phyloP scores from a whole-genome alignment of 2,888 invertebrate species.

The Drosophila flavopinicola region DNA sequence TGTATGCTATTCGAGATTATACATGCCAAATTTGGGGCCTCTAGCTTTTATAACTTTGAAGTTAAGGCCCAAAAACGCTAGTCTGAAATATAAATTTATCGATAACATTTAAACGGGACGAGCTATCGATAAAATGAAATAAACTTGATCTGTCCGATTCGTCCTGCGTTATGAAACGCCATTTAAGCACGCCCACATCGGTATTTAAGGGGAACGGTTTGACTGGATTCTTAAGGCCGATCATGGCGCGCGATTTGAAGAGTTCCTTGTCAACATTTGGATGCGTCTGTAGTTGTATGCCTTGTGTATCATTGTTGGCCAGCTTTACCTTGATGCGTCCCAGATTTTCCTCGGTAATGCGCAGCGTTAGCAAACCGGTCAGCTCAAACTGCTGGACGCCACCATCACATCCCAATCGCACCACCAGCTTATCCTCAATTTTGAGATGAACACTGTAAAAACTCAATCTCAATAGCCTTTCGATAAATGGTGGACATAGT shows the following conservation, averaged over 20 bases:
- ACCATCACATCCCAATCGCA: slow-evolving; percentile 97
- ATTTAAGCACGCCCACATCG: slow-evolving; percentile 98
- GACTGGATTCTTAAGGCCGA: slow-evolving; percentile 95
- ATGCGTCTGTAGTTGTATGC: slow-evolving; percentile 97
- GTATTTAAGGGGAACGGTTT: slow-evolving; percentile 98
- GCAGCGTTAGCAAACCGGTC: slow-evolving; percentile 93
- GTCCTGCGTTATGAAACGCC: slow-evolving; percentile 93
- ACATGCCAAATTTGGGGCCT: no score
- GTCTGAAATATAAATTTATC: no score
- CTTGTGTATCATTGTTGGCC: slow-evolving; percentile 90
- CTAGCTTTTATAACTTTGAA: no score
- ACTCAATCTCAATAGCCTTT: background rate
- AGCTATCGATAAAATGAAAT: no score
- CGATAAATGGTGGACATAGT: no score
- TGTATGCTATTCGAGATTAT: no score
- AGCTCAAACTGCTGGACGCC: slow-evolving; percentile 97
- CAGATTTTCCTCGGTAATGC: slow-evolving; percentile 94
- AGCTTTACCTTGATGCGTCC: slow-evolving; percentile 94
- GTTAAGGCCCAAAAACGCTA: no score
- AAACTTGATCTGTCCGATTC: slow-evolving; percentile 92
- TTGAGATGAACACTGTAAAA: slow-evolving; percentile 91
- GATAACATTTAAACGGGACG: no score
- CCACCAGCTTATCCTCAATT: slow-evolving; percentile 94
- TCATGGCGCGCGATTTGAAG: slow-evolving; percentile 90
- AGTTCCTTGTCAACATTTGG: slow-evolving; percentile 99